These are phyloP conservation scores for Sebastes jordani DNA, from an alignment of 2,797 vertebrate species.

Conservation along the genomic window DNA sequence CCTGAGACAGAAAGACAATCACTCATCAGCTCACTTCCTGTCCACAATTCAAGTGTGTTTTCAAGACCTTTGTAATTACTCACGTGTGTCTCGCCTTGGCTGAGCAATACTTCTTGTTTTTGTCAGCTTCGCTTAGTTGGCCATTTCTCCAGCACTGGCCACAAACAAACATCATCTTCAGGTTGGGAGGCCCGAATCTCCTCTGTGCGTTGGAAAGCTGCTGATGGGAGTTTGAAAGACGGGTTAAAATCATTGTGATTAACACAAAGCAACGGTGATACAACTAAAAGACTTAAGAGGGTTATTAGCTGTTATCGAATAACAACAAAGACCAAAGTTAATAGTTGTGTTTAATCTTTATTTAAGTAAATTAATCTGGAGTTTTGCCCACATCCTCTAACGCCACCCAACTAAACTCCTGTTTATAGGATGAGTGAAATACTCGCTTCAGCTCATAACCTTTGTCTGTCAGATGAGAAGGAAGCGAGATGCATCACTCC, in stretches of 20 bases:
- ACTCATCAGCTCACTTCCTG: background rate
- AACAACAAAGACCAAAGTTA: too few relatives aligned
- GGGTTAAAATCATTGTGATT: background rate
- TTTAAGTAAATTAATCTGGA: too few relatives aligned
- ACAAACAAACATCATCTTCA: slow-evolving; percentile 98
- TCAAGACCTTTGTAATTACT: slow-evolving; percentile 59
- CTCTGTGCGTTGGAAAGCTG: slow-evolving; percentile 82
- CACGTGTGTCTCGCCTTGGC: slow-evolving; percentile 97
- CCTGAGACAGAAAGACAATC: slow-evolving; percentile 69
- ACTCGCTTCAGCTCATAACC: too few relatives aligned
- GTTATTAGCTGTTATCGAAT: too few relatives aligned
- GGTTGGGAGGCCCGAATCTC: slow-evolving; percentile 88
- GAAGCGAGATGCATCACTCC: too few relatives aligned
- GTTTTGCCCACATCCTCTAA: too few relatives aligned
- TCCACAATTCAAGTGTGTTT: background rate
- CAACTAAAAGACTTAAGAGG: too few relatives aligned
- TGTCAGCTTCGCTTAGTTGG: slow-evolving; percentile 95
- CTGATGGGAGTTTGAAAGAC: background rate
- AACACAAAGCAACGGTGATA: background rate
- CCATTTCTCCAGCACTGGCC: slow-evolving; percentile 96
- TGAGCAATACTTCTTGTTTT: slow-evolving; percentile 95
- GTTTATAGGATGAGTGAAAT: too few relatives aligned
- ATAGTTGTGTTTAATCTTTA: too few relatives aligned
- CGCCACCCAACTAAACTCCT: too few relatives aligned
- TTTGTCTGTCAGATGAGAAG: too few relatives aligned